Evolutionary conservation across 2,888 invertebrate genomes (phyloP).

Genomic region (Pachydiplax longipennis): DNA sequence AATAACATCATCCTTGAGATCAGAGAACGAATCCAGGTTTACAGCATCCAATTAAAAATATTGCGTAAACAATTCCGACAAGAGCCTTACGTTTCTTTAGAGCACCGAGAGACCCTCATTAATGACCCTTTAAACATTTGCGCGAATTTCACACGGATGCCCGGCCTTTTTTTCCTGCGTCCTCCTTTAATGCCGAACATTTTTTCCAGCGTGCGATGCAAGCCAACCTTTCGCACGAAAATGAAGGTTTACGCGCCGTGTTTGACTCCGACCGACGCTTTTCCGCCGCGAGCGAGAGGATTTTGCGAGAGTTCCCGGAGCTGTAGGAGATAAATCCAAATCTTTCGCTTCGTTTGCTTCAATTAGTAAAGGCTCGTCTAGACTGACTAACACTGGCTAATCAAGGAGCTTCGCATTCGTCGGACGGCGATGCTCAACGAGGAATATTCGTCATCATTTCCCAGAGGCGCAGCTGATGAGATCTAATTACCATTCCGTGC

Average conservation of each 20-base stretch:
- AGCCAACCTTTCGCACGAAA: background rate
- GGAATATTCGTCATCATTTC: constrained; percentile 15
- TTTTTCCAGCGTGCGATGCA: background rate
- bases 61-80: background rate
- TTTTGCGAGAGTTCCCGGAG: background rate
- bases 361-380: constrained; percentile 28
- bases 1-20: too few relatives aligned
- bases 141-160: background rate
- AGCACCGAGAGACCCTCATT: background rate
- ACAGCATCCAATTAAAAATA: background rate
- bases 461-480: constrained; percentile 19
- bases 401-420: background rate
- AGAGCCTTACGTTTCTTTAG: background rate
- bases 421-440: background rate
- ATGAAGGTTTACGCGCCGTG: background rate
- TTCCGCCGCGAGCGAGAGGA: background rate
- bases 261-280: background rate
- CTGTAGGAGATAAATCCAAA: constrained; percentile 21
- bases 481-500: background rate
- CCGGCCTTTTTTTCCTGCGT: background rate
- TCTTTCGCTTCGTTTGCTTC: constrained; percentile 40
- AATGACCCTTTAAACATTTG: background rate
- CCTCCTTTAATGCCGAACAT: background rate
- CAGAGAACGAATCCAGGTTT: background rate
- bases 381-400: background rate